These are phyloP conservation scores for Chaenocephalus aceratus DNA, from an alignment of 2,113 vertebrate species.

Conservation along the genomic window DNA sequence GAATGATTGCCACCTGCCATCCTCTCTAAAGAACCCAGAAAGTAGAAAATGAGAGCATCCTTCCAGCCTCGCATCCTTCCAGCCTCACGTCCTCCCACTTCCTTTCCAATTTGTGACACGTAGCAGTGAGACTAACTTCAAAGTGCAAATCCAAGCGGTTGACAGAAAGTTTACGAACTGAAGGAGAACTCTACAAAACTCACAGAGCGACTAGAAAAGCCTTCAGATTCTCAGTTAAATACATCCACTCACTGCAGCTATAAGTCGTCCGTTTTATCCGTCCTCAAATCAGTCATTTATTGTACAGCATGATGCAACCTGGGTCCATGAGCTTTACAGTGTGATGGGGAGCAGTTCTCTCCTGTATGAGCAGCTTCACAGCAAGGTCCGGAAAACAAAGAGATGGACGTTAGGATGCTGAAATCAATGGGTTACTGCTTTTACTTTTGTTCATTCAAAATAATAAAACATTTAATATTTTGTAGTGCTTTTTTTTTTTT, in stretches of 20 bases:
- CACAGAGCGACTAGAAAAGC: conserved; percentile 44
- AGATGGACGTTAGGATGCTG: neutral
- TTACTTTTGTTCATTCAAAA: no score
- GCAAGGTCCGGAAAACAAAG: conserved; percentile 52
- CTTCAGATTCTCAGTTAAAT: conserved; percentile 36
- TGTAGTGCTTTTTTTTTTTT: no score
- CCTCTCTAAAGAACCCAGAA: conserved; percentile 23
- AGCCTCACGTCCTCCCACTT: conserved; percentile 16
- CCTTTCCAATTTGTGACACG: conserved; percentile 48
- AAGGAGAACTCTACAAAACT: conserved; percentile 48
- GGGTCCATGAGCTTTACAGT: conserved; percentile 26
- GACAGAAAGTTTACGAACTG: conserved; percentile 46
- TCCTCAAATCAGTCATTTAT: conserved; percentile 32
- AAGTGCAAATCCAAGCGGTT: conserved; percentile 71
- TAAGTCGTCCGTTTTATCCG: neutral
- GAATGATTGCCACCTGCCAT: conserved; percentile 69
- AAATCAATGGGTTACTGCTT: neutral
- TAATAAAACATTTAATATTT: no score
- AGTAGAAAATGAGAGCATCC: conserved; percentile 41
- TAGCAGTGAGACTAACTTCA: conserved; percentile 65
- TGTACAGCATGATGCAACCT: conserved; percentile 38
- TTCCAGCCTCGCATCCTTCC: conserved; percentile 32
- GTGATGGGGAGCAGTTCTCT: conserved; percentile 5
- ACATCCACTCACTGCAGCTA: conserved; percentile 30
- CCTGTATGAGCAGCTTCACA: conserved; percentile 37